Conservation (phyloP, 2,113 vertebrate species). For the Corydoras sp. region DNA sequence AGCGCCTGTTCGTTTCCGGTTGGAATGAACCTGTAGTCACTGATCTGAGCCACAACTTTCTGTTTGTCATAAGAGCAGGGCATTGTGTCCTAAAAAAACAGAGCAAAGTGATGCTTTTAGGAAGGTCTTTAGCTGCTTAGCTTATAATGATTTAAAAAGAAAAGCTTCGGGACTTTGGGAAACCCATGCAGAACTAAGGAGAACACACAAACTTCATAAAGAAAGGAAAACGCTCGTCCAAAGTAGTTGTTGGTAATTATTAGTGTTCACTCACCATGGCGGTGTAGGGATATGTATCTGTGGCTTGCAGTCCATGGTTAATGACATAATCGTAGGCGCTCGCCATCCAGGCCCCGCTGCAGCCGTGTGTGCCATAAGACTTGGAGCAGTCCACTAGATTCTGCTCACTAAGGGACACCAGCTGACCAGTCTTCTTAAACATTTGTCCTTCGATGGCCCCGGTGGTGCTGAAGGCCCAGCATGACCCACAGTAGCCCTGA, state of each 20-base stretch:
- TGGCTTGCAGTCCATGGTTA: constrained; percentile 59
- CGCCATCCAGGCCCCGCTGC: constrained; percentile 70
- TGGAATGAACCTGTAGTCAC: constrained; percentile 64
- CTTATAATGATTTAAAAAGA: no score
- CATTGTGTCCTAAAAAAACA: constrained; percentile 59
- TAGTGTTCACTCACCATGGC: constrained; percentile 52
- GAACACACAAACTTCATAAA: background rate
- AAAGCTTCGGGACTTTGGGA: no score
- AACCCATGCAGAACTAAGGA: no score
- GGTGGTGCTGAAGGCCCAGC: constrained; percentile 75
- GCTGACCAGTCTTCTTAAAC: constrained; percentile 63
- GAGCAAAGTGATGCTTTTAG: background rate
- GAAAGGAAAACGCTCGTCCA: background rate
- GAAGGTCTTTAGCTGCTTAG: no score
- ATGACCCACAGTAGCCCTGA: constrained; percentile 71
- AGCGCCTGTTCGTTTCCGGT: constrained; percentile 66
- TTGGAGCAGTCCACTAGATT: constrained; percentile 71
- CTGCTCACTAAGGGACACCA: constrained; percentile 69
- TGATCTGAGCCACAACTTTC: constrained; percentile 58
- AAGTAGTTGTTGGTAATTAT: no score
- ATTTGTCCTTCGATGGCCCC: constrained; percentile 70
- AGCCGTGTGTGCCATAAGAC: constrained; percentile 65
- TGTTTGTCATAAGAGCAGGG: constrained; percentile 65
- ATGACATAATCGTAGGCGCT: constrained; percentile 69
- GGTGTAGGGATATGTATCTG: constrained; percentile 65